These are phyloP conservation scores for Caenorhabditis sp. DNA, from an alignment of 2,888 invertebrate species.

Conservation along the genomic window DNA sequence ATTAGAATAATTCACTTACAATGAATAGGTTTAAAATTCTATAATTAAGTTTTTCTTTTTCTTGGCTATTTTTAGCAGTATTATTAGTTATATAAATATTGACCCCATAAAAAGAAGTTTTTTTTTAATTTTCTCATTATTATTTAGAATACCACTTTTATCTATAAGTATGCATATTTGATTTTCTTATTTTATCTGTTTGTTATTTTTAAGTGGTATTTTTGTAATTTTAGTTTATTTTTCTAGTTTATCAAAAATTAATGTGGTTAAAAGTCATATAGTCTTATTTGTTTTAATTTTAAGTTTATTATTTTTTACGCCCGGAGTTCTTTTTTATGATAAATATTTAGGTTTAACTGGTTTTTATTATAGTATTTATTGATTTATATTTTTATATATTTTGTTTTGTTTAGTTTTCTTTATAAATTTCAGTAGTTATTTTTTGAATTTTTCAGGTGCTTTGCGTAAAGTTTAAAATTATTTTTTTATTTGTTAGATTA, in stretches of 20 bases:
- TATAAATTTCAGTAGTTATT: slow-evolving; percentile 70
- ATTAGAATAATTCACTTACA: slow-evolving; percentile 59
- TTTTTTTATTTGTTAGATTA: slow-evolving; percentile 60
- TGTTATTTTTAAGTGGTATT: slow-evolving; percentile 58
- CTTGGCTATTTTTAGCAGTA: slow-evolving; percentile 42
- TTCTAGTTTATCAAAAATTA: slow-evolving; percentile 55
- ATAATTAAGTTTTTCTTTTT: slow-evolving; percentile 48
- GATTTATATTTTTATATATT: slow-evolving; percentile 44
- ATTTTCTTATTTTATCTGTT: slow-evolving; percentile 60
- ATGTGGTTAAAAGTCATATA: slow-evolving; percentile 39
- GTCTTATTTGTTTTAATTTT: slow-evolving; percentile 29
- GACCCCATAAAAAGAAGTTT: slow-evolving; percentile 56
- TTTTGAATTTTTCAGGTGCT: slow-evolving; percentile 56
- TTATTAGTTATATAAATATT: slow-evolving; percentile 51
- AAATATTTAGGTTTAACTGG: slow-evolving; percentile 65
- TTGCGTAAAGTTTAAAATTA: slow-evolving; percentile 56
- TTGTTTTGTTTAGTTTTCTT: slow-evolving; percentile 71
- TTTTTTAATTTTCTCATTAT: slow-evolving; percentile 55
- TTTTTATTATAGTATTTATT: slow-evolving; percentile 71
- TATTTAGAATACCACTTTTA: slow-evolving; percentile 45
- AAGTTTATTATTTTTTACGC: slow-evolving; percentile 31
- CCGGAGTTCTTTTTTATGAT: slow-evolving; percentile 11
- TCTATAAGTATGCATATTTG: slow-evolving; percentile 49
- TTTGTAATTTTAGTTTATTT: slow-evolving; percentile 61
- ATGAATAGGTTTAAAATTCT: slow-evolving; percentile 57